These are phyloP conservation scores for Oscheius sp. DNA, from an alignment of 2,888 invertebrate genomes.

Conservation along the genomic window DNA sequence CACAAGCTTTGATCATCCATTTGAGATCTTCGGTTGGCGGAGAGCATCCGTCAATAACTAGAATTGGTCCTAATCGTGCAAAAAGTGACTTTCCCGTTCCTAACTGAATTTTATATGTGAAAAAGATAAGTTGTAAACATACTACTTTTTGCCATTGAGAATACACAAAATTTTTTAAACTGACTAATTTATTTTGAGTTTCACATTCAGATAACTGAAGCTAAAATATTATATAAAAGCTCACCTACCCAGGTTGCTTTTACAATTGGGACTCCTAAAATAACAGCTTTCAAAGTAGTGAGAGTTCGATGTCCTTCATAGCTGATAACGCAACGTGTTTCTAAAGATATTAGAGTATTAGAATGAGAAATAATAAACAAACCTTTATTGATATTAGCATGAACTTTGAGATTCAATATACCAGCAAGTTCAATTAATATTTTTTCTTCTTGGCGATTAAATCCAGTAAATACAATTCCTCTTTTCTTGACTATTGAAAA, in stretches of 20 bases:
- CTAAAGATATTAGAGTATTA: neutral
- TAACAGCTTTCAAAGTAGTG: conserved; percentile 38
- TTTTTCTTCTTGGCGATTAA: conserved; percentile 32
- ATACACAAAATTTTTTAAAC: conserved; percentile 25
- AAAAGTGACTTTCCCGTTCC: conserved; percentile 7
- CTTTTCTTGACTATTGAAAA: conserved; percentile 6
- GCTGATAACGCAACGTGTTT: conserved; percentile 41
- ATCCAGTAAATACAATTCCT: conserved; percentile 41
- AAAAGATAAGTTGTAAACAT: neutral
- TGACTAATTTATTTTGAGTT: conserved; percentile 34
- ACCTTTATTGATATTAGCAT: conserved; percentile 23
- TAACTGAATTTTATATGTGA: conserved; percentile 13
- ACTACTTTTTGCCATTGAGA: conserved; percentile 33
- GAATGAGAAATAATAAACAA: neutral
- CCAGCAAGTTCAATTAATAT: conserved; percentile 28
- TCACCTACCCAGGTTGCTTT: conserved; percentile 42
- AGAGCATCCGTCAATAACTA: conserved; percentile 33
- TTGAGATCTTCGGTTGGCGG: conserved; percentile 32
- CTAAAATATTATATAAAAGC: neutral
- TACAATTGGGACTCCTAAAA: conserved; percentile 36
- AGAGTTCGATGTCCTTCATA: conserved; percentile 40
- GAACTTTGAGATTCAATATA: conserved; percentile 24
- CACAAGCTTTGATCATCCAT: conserved; percentile 41
- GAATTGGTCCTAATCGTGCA: conserved; percentile 5
- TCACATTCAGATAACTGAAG: conserved; percentile 40